These are phyloP conservation scores for Dromas ardeola DNA, from an alignment of 2,113 vertebrate genomes.

Conservation along the genomic window DNA sequence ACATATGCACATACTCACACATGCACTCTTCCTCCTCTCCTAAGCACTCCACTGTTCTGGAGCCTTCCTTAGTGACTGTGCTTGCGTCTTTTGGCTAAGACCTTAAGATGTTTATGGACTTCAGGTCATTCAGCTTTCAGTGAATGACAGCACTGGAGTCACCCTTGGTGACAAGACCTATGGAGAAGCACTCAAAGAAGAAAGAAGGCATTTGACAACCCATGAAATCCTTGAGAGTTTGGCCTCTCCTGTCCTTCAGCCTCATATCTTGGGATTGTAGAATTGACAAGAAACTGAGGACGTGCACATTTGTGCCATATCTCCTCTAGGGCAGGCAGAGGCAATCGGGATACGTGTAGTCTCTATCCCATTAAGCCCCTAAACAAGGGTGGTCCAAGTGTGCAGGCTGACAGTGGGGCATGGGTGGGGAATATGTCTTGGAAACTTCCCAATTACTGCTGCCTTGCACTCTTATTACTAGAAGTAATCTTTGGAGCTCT, in stretches of 20 bases:
- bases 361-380: not conserved
- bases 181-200: not conserved
- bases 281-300: not conserved
- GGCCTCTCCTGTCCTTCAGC: not conserved
- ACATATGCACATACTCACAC: accelerated
- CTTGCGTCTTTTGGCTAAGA: not conserved
- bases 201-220: not conserved
- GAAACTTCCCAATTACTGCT: not conserved
- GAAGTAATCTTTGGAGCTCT: not conserved
- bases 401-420: not conserved
- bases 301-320: not conserved
- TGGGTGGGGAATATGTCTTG: not conserved
- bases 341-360: accelerated
- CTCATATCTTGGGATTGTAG: not conserved
- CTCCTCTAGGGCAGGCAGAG: not conserved
- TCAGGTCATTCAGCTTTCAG: not conserved
- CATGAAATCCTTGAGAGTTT: not conserved
- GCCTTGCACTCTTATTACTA: not conserved
- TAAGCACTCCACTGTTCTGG: not conserved
- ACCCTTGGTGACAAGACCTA: not conserved
- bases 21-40: not conserved
- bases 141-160: not conserved
- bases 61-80: not conserved
- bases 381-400: not conserved
- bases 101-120: not conserved